A percentile compares a stretch with the other conserved stretches of the same genome.
Evolutionary conservation across 2,113 vertebrate species (phyloP).

Genomic region (Ptyas mucosa): DNA sequence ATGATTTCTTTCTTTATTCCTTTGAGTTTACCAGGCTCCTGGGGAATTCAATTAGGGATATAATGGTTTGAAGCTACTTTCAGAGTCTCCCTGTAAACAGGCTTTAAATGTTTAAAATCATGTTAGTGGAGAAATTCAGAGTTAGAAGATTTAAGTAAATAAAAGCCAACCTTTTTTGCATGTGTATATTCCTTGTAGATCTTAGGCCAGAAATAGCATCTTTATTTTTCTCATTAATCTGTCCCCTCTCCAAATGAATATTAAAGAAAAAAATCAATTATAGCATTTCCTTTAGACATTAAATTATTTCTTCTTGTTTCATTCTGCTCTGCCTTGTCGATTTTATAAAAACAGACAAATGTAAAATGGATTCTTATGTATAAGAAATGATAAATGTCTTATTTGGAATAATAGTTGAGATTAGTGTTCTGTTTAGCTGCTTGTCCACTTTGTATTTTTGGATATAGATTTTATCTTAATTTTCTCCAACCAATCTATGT

Average conservation of each 20-base stretch:
- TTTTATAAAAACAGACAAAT: background rate
- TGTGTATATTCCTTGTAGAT: conserved; percentile 73
- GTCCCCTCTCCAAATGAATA: conserved; percentile 67
- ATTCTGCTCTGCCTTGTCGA: conserved; percentile 10
- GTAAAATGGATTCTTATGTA: background rate
- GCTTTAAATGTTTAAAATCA: conserved; percentile 81
- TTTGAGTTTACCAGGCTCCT: conserved; percentile 77
- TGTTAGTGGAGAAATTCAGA: conserved; percentile 75
- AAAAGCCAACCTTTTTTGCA: conserved; percentile 78
- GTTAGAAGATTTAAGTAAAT: conserved; percentile 80
- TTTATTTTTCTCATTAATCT: conserved; percentile 75
- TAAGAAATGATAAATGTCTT: background rate
- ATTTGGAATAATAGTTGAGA: background rate
- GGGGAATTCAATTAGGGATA: conserved; percentile 80
- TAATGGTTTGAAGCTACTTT: conserved; percentile 82
- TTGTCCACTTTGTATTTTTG: background rate
- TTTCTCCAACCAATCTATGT: background rate
- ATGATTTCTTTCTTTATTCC: conserved; percentile 76
- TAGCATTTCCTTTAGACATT: conserved; percentile 53
- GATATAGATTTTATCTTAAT: background rate
- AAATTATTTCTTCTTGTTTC: conserved; percentile 58
- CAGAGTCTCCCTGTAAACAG: conserved; percentile 78
- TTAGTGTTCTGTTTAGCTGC: background rate
- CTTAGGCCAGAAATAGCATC: conserved; percentile 70
- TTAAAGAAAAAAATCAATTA: conserved; percentile 53